Conservation (phyloP, 2,888 invertebrate genomes). For the Acronicta leporina region DNA sequence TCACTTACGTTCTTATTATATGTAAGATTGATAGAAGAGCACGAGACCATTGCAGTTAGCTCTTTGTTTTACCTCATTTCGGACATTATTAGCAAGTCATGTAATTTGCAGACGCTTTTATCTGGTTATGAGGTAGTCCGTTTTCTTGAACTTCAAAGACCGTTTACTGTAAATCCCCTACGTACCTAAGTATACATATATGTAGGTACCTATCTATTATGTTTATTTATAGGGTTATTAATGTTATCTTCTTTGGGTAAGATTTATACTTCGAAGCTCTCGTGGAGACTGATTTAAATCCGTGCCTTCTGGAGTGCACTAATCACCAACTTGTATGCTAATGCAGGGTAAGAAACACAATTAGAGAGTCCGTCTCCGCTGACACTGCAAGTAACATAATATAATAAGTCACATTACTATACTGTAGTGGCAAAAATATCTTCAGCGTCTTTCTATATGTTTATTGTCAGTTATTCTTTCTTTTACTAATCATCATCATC, state of each 20-base stretch:
- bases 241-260: constrained; percentile 13
- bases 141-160: constrained; percentile 45
- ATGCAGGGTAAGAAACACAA: constrained; percentile 29
- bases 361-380: constrained; percentile 24
- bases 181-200: constrained; percentile 24
- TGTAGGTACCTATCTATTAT: not conserved
- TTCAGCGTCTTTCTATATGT: too few relatives aligned
- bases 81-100: too few relatives aligned
- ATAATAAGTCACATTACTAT: too few relatives aligned
- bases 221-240: constrained; percentile 10
- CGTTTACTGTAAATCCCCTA: constrained; percentile 27
- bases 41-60: too few relatives aligned
- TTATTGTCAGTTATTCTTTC: too few relatives aligned
- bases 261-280: constrained; percentile 25
- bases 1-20: too few relatives aligned
- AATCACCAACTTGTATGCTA: constrained; percentile 33
- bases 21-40: too few relatives aligned
- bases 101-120: not conserved
- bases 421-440: too few relatives aligned
- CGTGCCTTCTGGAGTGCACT: constrained; percentile 22
- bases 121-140: not conserved
- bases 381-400: constrained; percentile 1
- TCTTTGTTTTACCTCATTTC: too few relatives aligned
- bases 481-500: too few relatives aligned
- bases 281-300: constrained; percentile 20